Conservation (phyloP, 2,888 invertebrate species). For the Boloria euphrosyne region DNA sequence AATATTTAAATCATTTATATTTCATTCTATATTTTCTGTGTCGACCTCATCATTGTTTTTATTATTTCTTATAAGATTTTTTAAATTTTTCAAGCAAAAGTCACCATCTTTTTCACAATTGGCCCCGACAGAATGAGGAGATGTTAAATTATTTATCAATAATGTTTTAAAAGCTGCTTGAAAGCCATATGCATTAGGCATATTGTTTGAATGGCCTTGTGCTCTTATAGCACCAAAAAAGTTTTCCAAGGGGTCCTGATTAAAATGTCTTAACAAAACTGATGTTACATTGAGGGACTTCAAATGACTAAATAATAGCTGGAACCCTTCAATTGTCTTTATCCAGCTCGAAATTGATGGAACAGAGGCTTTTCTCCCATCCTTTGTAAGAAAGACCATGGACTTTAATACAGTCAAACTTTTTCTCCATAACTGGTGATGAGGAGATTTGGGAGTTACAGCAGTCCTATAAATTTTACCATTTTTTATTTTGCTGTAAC, state of each 20-base stretch:
- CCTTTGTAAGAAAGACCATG: not conserved
- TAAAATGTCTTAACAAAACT: slow-evolving; percentile 20
- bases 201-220: not conserved
- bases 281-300: slow-evolving; percentile 18
- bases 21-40: slow-evolving; percentile 14
- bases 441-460: slow-evolving; percentile 31
- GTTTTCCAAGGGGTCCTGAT: not conserved
- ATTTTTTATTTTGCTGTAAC: slow-evolving; percentile 14
- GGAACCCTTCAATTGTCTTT: slow-evolving; percentile 14
- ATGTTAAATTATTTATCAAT: slow-evolving; percentile 23
- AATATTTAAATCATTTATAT: slow-evolving; percentile 22
- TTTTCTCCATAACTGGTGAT: slow-evolving; percentile 24
- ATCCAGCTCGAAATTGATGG: slow-evolving; percentile 21
- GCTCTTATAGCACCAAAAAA: not conserved
- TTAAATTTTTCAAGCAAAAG: slow-evolving; percentile 31
- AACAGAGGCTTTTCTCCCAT: not conserved
- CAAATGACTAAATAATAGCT: slow-evolving; percentile 13
- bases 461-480: slow-evolving; percentile 24
- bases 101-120: slow-evolving; percentile 31
- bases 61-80: slow-evolving; percentile 23
- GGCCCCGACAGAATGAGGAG: slow-evolving; percentile 22
- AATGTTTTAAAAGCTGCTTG: slow-evolving; percentile 11
- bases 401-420: slow-evolving; percentile 16
- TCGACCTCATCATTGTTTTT: slow-evolving; percentile 3
- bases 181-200: not conserved